Percentiles rank a stretch among this genome's conserved stretches.
phyloP scores from a whole-genome alignment of 2,113 vertebrate species.

The Bufo bufo region DNA sequence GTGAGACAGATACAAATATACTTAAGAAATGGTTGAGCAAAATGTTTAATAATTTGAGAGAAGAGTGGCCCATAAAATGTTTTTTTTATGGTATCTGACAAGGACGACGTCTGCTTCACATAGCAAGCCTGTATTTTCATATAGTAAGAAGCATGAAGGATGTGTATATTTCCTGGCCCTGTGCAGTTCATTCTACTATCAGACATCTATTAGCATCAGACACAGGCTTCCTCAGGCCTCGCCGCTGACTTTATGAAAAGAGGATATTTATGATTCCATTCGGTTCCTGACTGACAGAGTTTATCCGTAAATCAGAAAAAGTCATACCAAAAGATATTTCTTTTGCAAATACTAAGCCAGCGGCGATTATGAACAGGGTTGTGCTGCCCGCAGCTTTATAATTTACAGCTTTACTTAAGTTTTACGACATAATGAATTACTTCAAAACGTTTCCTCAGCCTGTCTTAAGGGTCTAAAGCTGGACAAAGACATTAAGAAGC shows the following conservation, averaged over 20 bases:
- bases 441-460: not conserved
- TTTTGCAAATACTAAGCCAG: slow-evolving; percentile 39
- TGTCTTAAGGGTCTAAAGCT: not conserved
- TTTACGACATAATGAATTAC: not conserved
- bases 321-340: slow-evolving; percentile 28
- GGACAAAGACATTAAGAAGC: no score
- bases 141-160: slow-evolving; percentile 32
- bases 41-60: not conserved
- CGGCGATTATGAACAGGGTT: not conserved
- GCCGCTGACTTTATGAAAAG: slow-evolving; percentile 35
- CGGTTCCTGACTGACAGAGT: not conserved
- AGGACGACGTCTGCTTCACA: not conserved
- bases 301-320: slow-evolving; percentile 48
- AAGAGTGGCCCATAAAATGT: not conserved
- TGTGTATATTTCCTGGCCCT: not conserved
- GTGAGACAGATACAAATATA: not conserved
- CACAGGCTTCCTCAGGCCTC: slow-evolving; percentile 28
- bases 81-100: not conserved
- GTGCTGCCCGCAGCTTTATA: not conserved
- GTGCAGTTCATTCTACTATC: slow-evolving; percentile 25
- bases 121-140: slow-evolving; percentile 10
- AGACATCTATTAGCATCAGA: slow-evolving; percentile 52
- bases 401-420: slow-evolving; percentile 31
- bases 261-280: slow-evolving; percentile 50
- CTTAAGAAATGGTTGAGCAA: not conserved